Base-by-base conservation (phyloP, 2,888 invertebrate species). In the Melitaea athalia region DNA sequence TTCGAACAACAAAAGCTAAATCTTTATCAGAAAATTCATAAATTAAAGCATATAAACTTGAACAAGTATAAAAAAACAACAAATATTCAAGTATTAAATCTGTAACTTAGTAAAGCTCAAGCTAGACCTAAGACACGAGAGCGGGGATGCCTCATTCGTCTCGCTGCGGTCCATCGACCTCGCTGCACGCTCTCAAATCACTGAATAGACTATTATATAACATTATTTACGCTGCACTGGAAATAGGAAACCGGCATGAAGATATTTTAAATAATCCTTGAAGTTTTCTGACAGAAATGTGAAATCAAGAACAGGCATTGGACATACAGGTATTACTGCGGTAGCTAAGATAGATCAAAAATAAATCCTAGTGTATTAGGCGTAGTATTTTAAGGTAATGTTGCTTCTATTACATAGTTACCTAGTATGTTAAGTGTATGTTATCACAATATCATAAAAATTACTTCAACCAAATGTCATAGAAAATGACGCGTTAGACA, bases 101-200 rank as follows among this genome's bases (percentile, higher is more conserved):
- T 55, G 33, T 55, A 55, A 15, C 55, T 55, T 14, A 33, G 33
- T 45, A 24, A 12, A 43, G 65, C 50, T 38, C n/a, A 55, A 55
- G 55, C 8, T 53, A 61, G 66, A 61, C 60, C 47, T 33, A 63
- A 68, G 63, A 67, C 60, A 67, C 63, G 53, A 64, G 57, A 59
- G 33, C 64, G 49, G 50, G 50, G 55, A 66, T 70, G 57, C 70
- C 70, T 52, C 67, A 70, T 70, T 67, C 57, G 70, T 67, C 64
- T 66, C 66, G 66, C 15, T 60, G 45, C 67, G 64, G 67, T 64
- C 55, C 70, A 57, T 45, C 64, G 70, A 70, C 70, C 70, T 67
- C 67, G 31, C 5, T 63, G 61, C 61, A 50, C 61, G 63, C 55
- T 64, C 55, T 64, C 67, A 42, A 55, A 70, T 60, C 70, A 57